These are phyloP conservation scores for Myotis planiceps DNA, from an alignment of 2,797 vertebrate species.

Conservation along the genomic window DNA sequence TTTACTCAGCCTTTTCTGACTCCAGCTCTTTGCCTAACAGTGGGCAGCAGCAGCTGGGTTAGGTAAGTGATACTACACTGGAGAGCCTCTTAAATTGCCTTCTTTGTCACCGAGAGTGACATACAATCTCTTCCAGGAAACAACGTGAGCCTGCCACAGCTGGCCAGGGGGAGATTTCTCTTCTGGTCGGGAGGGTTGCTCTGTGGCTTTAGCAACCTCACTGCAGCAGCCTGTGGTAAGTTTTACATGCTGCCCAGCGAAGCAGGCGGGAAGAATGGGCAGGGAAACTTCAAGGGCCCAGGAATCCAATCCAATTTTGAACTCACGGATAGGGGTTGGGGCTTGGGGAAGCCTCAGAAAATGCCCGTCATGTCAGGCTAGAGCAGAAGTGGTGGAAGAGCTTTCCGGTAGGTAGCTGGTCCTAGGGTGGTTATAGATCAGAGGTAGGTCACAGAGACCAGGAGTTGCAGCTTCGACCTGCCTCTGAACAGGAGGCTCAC, in stretches of 20 bases:
- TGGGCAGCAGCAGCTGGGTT: neutral
- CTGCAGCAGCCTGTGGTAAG: fast-evolving
- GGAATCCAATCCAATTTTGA: neutral
- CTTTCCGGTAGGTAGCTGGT: neutral
- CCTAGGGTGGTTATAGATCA: neutral
- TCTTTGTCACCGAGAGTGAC: neutral
- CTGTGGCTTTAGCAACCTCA: fast-evolving
- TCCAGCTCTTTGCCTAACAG: neutral
- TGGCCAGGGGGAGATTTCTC: neutral
- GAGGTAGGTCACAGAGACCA: neutral
- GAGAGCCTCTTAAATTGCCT: neutral
- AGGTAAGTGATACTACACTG: neutral
- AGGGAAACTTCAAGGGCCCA: neutral
- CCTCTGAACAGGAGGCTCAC: neutral
- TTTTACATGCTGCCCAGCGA: neutral
- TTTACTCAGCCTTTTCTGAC: neutral
- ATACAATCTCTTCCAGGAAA: constrained; percentile 26
- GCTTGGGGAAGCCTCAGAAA: neutral
- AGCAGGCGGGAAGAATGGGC: fast-evolving
- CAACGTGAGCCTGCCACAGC: fast-evolving
- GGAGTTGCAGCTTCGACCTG: neutral
- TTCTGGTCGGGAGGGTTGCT: neutral
- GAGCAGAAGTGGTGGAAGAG: neutral
- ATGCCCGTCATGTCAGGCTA: neutral
- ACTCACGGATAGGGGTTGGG: neutral